Base-by-base conservation (phyloP, 1,140 invertebrate genomes). In the Coelopa frigida region DNA sequence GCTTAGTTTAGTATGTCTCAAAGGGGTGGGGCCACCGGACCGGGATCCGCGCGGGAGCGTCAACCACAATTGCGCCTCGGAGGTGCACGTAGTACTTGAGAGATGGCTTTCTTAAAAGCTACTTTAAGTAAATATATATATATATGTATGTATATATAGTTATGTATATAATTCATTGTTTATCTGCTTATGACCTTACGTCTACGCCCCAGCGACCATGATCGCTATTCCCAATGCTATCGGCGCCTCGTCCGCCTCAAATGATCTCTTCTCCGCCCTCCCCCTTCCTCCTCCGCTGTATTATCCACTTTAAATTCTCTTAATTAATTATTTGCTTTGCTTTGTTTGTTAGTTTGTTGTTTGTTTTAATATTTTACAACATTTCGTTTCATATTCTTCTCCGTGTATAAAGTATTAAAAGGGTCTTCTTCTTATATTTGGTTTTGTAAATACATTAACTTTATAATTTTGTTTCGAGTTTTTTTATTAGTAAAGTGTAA, bases 401-500 rank as follows among this genome's bases (percentile, higher is more conserved):
- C 4, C 22, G 4, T 37, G 11, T 21, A 20, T 37, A 39, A 8
- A 22, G 22, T n/a, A 7, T 21, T 38, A 38, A 22, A 5, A n/a
- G 22, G 12, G 14, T 57, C 52, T 48, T 44, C 14, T 32, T 44
- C 44, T 33, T 57, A 45, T 37, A 11, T 22, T 44, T 55, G 59
- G 35, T 60, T 62, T 53, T 63, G 63, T 62, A 60, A 60, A 60
- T 62, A 29, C n/a, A 41, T 57, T 52, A 50, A 52, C n/a, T 46
- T 50, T 23, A 27, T 46, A 39, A 46, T 23, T 46, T 5, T 48
- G 39, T 49, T 54, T 54, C 20, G 46, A 46, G 53, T 61, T 61
- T n/a, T n/a, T n/a, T n/a, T n/a, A n/a, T n/a, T n/a, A 61, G 61
- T 63, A 63, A 63, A 63, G 61, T 63, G 61, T 63, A 63, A 63